Conservation (phyloP, 2,888 invertebrate species). For the Cheilosia scutellata region DNA sequence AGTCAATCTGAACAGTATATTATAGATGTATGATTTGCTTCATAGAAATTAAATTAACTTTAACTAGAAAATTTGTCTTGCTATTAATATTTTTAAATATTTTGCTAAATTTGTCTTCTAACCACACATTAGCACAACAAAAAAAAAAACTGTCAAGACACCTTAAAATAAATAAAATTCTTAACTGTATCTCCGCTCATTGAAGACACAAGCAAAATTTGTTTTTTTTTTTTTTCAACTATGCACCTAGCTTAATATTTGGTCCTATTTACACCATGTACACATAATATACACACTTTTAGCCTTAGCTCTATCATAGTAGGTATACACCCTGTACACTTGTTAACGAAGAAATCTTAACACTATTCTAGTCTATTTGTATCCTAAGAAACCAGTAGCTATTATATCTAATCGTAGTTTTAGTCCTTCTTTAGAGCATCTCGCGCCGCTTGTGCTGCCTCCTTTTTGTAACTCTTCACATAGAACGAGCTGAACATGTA, state of each 20-base stretch:
- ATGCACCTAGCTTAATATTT: constrained; percentile 70
- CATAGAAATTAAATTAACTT: not conserved
- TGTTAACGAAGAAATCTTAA: constrained; percentile 18
- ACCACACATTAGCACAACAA: not conserved
- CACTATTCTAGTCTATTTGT: constrained; percentile 8
- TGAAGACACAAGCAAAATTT: constrained; percentile 19
- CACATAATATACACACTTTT: constrained; percentile 55
- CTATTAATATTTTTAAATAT: not conserved
- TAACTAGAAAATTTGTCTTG: not conserved
- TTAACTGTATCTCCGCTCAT: not conserved
- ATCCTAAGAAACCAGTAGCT: constrained; percentile 2
- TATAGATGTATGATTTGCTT: too few relatives aligned
- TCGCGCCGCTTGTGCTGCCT: constrained; percentile 78
- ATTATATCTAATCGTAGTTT: constrained; percentile 19
- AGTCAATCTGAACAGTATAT: too few relatives aligned
- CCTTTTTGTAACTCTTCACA: constrained; percentile 87
- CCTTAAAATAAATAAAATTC: constrained; percentile 7
- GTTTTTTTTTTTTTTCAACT: constrained; percentile 39
- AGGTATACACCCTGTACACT: constrained; percentile 20
- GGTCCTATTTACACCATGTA: constrained; percentile 74
- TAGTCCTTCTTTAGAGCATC: constrained; percentile 80
- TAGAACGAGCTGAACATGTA: constrained; percentile 93
- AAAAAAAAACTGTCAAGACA: not conserved
- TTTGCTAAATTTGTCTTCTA: not conserved
- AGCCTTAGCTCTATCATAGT: constrained; percentile 52